phyloP scores from a whole-genome alignment of 1,140 invertebrate species.

The Drosophila baimaii region DNA sequence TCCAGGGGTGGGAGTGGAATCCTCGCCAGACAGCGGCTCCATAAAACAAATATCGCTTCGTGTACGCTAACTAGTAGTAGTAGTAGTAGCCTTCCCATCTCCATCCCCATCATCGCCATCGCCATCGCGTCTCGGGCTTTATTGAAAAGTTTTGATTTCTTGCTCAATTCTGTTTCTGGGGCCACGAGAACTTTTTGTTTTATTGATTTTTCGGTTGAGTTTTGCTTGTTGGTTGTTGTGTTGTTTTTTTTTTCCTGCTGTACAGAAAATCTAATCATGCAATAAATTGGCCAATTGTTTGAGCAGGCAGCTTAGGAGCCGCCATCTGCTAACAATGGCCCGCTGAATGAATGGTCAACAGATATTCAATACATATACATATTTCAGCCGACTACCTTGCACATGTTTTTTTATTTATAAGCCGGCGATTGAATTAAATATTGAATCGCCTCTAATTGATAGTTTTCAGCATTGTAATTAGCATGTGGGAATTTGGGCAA shows the following conservation, averaged over 20 bases:
- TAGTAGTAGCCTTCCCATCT: slow-evolving; percentile 63
- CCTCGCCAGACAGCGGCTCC: slow-evolving; percentile 55
- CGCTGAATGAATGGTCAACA: slow-evolving; percentile 42
- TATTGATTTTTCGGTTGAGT: slow-evolving; percentile 68
- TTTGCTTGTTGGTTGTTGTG: slow-evolving; percentile 2
- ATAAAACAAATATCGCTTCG: slow-evolving; percentile 79
- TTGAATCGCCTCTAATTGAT: slow-evolving; percentile 47
- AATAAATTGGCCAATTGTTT: slow-evolving; percentile 83
- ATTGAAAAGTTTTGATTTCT: slow-evolving; percentile 63
- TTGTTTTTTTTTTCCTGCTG: slow-evolving; percentile 20
- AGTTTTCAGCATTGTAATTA: slow-evolving; percentile 46
- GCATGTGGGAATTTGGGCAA: slow-evolving; percentile 39
- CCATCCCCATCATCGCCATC: slow-evolving; percentile 40
- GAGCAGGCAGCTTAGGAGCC: slow-evolving; percentile 42
- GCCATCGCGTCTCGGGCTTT: slow-evolving; percentile 23
- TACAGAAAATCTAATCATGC: slow-evolving; percentile 79
- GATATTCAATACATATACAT: slow-evolving; percentile 21
- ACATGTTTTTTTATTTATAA: slow-evolving; percentile 64
- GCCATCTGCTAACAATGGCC: slow-evolving; percentile 48
- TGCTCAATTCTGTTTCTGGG: slow-evolving; percentile 65
- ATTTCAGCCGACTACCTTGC: slow-evolving; percentile 36
- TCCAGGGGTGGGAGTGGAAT: slow-evolving; percentile 33
- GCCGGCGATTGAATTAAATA: slow-evolving; percentile 43
- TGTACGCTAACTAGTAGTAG: slow-evolving; percentile 77
- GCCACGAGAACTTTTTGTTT: slow-evolving; percentile 58